A percentile compares a stretch with the other conserved stretches of the same genome.
Evolutionary conservation across 2,797 vertebrate species (phyloP).

Genomic region (Cyclura pinguis): DNA sequence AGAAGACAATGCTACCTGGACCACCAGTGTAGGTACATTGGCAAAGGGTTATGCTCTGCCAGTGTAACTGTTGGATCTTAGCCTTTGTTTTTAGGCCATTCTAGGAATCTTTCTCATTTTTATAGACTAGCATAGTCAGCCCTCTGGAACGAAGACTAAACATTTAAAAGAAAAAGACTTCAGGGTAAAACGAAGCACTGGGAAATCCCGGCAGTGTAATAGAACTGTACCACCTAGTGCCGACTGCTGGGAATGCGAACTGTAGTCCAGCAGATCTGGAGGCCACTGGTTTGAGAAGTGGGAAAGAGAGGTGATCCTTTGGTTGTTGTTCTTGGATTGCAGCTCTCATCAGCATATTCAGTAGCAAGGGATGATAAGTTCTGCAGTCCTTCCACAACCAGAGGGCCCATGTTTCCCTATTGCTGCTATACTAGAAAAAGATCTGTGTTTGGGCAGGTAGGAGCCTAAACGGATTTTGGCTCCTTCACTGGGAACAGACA

Average conservation of each 20-base stretch:
- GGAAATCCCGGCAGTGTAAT: not conserved
- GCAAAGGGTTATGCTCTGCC: too few species aligned
- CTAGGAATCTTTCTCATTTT: too few species aligned
- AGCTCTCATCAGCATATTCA: not conserved
- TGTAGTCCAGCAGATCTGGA: not conserved
- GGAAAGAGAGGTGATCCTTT: not conserved
- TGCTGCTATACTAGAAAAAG: not conserved
- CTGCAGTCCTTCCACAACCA: too few species aligned
- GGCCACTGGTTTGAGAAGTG: not conserved
- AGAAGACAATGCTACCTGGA: too few species aligned
- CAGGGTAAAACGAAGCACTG: not conserved
- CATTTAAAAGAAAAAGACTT: constrained; percentile 2
- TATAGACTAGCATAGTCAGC: not conserved
- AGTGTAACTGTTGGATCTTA: too few species aligned
- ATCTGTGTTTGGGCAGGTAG: not conserved
- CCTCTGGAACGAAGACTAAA: not conserved
- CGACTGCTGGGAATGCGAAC: not conserved
- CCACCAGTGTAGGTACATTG: too few species aligned
- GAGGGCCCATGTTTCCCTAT: not conserved
- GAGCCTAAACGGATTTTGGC: not conserved
- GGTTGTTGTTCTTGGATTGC: too few species aligned
- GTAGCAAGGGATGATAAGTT: not conserved
- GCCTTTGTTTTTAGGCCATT: too few species aligned
- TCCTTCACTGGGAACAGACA: not conserved
- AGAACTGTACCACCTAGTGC: not conserved